These are phyloP conservation scores for Paramisgurnus dabryanus DNA, from an alignment of 2,113 vertebrate species.

Conservation along the genomic window DNA sequence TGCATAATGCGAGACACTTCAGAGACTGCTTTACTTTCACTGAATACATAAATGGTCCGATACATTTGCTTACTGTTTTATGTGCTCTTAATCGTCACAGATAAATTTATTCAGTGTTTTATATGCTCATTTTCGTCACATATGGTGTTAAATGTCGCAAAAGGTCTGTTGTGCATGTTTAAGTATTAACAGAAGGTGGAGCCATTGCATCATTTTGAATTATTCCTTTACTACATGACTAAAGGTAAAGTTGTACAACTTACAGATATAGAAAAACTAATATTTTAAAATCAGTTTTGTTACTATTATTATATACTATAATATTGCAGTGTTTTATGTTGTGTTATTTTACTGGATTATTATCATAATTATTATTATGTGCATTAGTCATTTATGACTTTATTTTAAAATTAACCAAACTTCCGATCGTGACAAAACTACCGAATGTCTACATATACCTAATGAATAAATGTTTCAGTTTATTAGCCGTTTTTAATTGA, in stretches of 20 bases:
- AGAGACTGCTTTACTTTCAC: background rate
- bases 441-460: too few relatives aligned
- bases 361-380: background rate
- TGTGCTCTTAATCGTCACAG: too few relatives aligned
- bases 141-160: background rate
- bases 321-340: too few relatives aligned
- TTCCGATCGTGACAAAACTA: background rate
- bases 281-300: too few relatives aligned
- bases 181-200: slow-evolving; percentile 65
- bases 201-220: slow-evolving; percentile 62
- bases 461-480: too few relatives aligned
- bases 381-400: background rate
- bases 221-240: background rate
- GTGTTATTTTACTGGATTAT: background rate
- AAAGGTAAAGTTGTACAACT: background rate
- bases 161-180: slow-evolving; percentile 40
- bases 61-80: background rate
- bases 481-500: too few relatives aligned
- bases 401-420: background rate
- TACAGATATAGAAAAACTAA: too few relatives aligned
- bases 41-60: background rate
- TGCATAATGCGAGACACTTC: background rate
- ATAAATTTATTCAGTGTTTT: background rate
- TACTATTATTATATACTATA: too few relatives aligned
- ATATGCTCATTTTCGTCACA: background rate